Base-by-base conservation (phyloP, 2,113 vertebrate species). In the Rhinolophus ferrumequinum region DNA sequence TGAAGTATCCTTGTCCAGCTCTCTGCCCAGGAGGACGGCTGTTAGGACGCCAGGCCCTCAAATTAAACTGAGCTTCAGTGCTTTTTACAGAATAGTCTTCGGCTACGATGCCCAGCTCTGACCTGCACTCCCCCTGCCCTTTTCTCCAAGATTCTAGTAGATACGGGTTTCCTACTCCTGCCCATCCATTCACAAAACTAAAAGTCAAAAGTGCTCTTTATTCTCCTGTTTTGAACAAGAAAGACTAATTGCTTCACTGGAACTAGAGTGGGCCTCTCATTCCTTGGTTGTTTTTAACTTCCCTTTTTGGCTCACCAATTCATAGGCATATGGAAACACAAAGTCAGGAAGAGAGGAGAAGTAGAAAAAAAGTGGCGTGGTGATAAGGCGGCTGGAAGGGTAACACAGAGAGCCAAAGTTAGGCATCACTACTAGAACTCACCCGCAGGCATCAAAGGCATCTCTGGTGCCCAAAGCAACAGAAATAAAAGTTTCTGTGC, bases 211-310 rank as follows among this genome's bases (percentile, higher is more conserved):
- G 1, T 80, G 22, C 26, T 38, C n/a, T 90, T 38, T 54, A 60
- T 21, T 50, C 10, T 73, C 35, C 50, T 62, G 6, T 93, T 73
- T 96, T 58, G 38, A 92, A 91, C 35, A 76, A 94, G 64, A 87
- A 87, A 92, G 9, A 14, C 58, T 58, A 58, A 70, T 76, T 41
- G 6, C 70, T 41, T 47, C 62, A 8, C 33, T 66, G 35, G 41
- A 92, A 87, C 56, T 62, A 47, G 12, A 77, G 24, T 85, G 58
- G 73, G 10, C 47, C 52, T 83, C 54, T 72, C 79, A 56, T 66
- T 77, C 26, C 30, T 92, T 79, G 35, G 30, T 33, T 79, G 79
- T 69, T 93, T 95, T 85, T 54, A 91, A 58, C 6, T 75, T 91
- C 15, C 5, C 35, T 33, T 88, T 88, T 3, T 76, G n/a, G 38